phyloP scores from a whole-genome alignment of 1,140 invertebrate genomes.

The Lordiphosa clarofinis region DNA sequence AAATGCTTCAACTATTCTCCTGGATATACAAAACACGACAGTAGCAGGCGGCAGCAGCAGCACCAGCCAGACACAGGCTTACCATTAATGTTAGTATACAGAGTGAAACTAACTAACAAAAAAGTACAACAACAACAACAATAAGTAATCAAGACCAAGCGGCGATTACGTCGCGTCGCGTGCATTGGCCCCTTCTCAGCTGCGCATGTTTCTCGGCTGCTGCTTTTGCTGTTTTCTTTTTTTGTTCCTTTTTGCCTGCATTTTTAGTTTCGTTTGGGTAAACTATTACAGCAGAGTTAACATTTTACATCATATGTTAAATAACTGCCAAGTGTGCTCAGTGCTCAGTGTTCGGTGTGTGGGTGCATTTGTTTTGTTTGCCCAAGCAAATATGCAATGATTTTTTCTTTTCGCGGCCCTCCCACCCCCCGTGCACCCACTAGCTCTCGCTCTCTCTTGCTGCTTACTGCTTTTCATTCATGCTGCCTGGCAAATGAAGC shows the following conservation, averaged over 20 bases:
- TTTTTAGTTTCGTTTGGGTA: constrained; percentile 40
- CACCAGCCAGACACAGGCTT: constrained; percentile 33
- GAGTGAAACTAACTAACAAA: constrained; percentile 37
- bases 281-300: constrained; percentile 71
- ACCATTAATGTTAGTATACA: constrained; percentile 70
- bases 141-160: constrained; percentile 64
- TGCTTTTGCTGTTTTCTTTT: constrained; percentile 12
- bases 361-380: constrained; percentile 55
- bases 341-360: constrained; percentile 20
- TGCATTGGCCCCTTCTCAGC: constrained; percentile 67
- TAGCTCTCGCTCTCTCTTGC: neutral
- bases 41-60: constrained; percentile 13
- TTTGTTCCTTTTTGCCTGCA: constrained; percentile 20
- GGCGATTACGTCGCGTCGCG: constrained; percentile 52
- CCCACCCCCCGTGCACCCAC: neutral
- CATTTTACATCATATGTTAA: constrained; percentile 74
- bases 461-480: constrained; percentile 52
- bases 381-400: constrained; percentile 75
- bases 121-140: constrained; percentile 34
- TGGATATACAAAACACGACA: constrained; percentile 23
- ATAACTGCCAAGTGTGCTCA: constrained; percentile 56
- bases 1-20: constrained; percentile 29
- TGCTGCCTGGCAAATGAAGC: constrained; percentile 58
- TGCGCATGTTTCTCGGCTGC: constrained; percentile 55
- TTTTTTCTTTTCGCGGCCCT: constrained; percentile 39